These are phyloP conservation scores for Petrocephalus sullivani DNA, from an alignment of 2,797 vertebrate genomes.

Conservation along the genomic window DNA sequence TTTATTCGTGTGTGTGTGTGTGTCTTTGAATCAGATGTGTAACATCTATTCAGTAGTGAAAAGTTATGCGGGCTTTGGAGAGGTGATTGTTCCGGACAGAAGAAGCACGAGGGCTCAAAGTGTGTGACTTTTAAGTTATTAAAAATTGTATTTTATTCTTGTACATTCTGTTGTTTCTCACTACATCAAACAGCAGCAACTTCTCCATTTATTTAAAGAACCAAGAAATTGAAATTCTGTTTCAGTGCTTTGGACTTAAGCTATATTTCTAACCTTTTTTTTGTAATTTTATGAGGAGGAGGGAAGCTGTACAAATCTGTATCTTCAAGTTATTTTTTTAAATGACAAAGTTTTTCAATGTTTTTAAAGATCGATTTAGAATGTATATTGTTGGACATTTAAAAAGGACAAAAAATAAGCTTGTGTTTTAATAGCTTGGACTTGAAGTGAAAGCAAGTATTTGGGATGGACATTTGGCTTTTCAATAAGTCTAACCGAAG, in stretches of 20 bases:
- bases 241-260: slow-evolving; percentile 39
- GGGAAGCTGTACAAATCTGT: slow-evolving; percentile 60
- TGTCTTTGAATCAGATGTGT: not conserved
- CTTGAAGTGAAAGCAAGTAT: slow-evolving; percentile 38
- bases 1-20: not conserved
- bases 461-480: slow-evolving; percentile 34
- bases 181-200: not conserved
- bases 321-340: slow-evolving; percentile 69
- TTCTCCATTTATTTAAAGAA: slow-evolving; percentile 8
- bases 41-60: slow-evolving; percentile 9
- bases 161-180: slow-evolving; percentile 5
- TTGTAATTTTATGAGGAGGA: slow-evolving; percentile 53
- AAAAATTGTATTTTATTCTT: slow-evolving; percentile 5
- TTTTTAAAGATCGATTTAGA: slow-evolving; percentile 62
- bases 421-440: slow-evolving; percentile 28
- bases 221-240: slow-evolving; percentile 13
- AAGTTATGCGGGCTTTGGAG: not conserved
- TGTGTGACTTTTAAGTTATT: slow-evolving; percentile 18
- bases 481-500: slow-evolving; percentile 29
- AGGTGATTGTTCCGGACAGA: not conserved
- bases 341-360: slow-evolving; percentile 62
- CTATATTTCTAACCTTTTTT: slow-evolving; percentile 47
- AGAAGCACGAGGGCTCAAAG: slow-evolving; percentile 6
- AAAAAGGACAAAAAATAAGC: slow-evolving; percentile 38
- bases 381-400: slow-evolving; percentile 57